A percentile compares a stretch with the other conserved stretches of the same genome.
phyloP scores from a whole-genome alignment of 2,797 vertebrate genomes.

The Erethizon dorsatum region DNA sequence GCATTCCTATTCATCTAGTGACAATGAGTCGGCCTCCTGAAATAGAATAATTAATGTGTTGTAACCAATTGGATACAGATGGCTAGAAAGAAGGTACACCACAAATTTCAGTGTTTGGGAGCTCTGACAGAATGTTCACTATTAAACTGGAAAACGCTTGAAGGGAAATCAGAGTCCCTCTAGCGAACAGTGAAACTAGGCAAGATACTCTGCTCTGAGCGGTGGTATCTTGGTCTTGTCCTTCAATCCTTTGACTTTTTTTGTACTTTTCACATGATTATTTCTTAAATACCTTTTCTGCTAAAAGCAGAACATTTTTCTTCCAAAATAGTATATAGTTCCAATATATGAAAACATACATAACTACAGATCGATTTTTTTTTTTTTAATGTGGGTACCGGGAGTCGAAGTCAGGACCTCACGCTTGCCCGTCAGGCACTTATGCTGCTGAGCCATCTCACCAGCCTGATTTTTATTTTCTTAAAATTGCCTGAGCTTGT shows the following conservation, averaged over 20 bases:
- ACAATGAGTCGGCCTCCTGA: neutral
- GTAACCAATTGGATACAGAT: neutral
- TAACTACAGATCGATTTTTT: constrained; percentile 33
- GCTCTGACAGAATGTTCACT: neutral
- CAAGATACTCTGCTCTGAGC: constrained; percentile 5
- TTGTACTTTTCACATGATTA: neutral
- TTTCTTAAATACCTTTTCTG: constrained; percentile 33
- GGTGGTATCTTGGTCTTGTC: neutral
- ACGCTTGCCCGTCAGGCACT: too few species aligned
- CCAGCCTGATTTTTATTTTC: constrained; percentile 27
- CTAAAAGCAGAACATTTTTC: neutral
- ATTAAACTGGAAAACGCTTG: neutral
- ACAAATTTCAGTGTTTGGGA: neutral
- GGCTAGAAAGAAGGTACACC: neutral
- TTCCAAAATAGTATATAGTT: neutral
- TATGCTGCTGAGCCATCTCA: too few species aligned
- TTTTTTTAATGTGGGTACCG: neutral
- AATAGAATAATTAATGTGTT: constrained; percentile 11
- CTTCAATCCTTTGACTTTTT: neutral
- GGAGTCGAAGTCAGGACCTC: too few species aligned
- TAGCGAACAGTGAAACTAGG: too few species aligned
- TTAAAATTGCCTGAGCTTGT: constrained; percentile 44
- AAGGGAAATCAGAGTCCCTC: neutral
- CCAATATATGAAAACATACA: neutral
- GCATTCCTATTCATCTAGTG: neutral